Percentiles rank a stretch among this genome's conserved stretches.
phyloP scores from a whole-genome alignment of 53 echinoderm and acorn worm genomes.

The Holothuria leucospilota region DNA sequence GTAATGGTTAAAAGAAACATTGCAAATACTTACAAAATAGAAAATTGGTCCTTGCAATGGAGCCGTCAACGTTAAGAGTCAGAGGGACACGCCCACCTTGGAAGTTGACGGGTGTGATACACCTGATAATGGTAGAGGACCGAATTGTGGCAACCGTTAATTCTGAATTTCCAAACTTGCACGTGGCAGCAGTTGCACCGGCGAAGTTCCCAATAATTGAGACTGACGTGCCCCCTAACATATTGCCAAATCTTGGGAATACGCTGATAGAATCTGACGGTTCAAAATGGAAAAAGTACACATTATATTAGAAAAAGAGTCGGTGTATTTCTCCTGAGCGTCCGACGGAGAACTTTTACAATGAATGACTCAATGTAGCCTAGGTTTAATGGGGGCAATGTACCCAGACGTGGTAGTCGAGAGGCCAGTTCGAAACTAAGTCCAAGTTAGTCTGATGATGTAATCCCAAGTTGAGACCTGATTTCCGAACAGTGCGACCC shows the following conservation, averaged over 20 bases:
- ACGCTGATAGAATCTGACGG: background rate
- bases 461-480: no score
- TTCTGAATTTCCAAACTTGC: conserved; percentile 21
- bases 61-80: background rate
- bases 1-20: no score
- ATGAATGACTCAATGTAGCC: no score
- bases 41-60: background rate
- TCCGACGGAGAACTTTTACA: no score
- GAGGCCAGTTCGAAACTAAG: no score
- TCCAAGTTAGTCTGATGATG: no score
- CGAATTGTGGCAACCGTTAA: background rate
- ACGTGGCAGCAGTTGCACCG: background rate
- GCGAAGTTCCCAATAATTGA: conserved; percentile 6
- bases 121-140: background rate
- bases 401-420: no score
- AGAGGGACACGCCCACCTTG: conserved; percentile 21
- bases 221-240: conserved; percentile 30
- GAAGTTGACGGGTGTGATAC: conserved; percentile 20
- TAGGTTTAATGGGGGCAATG: no score
- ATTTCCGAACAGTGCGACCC: no score
- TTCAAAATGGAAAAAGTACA: background rate
- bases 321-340: no score
- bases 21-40: conserved; percentile 9
- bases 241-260: conserved; percentile 18
- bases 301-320: no score